Conservation (phyloP, 2,797 vertebrate genomes). For the Gallinago solitaria region DNA sequence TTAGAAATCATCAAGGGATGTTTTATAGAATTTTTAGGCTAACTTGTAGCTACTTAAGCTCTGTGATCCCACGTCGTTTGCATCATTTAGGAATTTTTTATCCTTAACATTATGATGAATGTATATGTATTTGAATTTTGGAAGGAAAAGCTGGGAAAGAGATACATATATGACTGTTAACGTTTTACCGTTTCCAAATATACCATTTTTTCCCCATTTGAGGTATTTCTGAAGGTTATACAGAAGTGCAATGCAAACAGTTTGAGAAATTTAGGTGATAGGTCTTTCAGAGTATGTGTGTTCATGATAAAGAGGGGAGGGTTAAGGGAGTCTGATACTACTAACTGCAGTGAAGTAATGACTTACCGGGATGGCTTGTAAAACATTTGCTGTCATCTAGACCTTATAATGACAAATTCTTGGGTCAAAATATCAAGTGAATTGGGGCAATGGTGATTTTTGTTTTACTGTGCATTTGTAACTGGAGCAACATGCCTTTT, state of each 20-base stretch:
- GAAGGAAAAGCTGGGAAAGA: not conserved
- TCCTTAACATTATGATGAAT: not conserved
- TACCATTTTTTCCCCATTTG: not conserved
- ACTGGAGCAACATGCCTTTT: not conserved
- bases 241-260: not conserved
- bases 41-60: not conserved
- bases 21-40: not conserved
- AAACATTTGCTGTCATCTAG: not conserved
- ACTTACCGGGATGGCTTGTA: not conserved
- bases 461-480: not conserved
- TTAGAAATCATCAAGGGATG: not conserved
- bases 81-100: not conserved
- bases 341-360: not conserved
- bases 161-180: not conserved
- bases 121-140: not conserved
- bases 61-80: not conserved
- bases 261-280: not conserved
- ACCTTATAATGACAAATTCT: not conserved
- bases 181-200: not conserved
- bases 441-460: not conserved
- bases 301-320: not conserved
- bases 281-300: not conserved
- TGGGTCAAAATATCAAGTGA: not conserved
- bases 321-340: not conserved
- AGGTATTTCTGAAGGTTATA: not conserved